Evolutionary conservation across 1,140 invertebrate genomes (phyloP), one percentile per base, ranked within the genome.

Genomic region (Drosophila mojavensis): DNA sequence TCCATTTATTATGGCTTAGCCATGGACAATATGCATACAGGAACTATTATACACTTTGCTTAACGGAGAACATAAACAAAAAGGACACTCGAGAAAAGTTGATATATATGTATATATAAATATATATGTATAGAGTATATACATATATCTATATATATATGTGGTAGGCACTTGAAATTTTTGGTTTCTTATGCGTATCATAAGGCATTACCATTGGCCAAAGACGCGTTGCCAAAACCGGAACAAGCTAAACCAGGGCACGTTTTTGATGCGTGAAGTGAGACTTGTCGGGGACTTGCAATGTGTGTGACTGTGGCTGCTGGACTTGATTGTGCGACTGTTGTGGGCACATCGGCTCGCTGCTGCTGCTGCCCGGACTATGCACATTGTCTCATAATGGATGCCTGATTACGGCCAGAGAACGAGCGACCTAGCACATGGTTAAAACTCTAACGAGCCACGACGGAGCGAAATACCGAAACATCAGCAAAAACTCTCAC

Each of bases 361-460:
- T 64, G 65, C 41, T 54, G 68, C 28, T 64, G 65, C 30, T 54
- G 64, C 51, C 70, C 64, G 53, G 60, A 68, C 65, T 74, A 69
- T 62, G 71, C 65, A 74, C 65, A 74, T 74, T 61, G 71, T 74
- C 71, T 74, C 71, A 69, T 74, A 74, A 74, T 68, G 71, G 65
- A 74, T 74, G 71, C 71, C 65, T 69, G 65, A 74, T 74, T 74
- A 74, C 71, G 53, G 26, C 64, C 64, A 65, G 64, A 74, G 56
- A 74, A 74, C 71, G 56, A 74, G 54, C 61, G 45, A 5, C 28
- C 61, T 64, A 72, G 54, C 64, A 74, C 54, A 71, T 71, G 69
- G 61, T 65, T 71, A 59, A 69, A 71, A 74, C 65, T 74, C 65
- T 74, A 74, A 74, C 71, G 71, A 69, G 71, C 71, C 71, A 69